Evolutionary conservation across 2,797 vertebrate genomes (phyloP), one percentile per base, ranked within the genome.

Genomic region (Epinephelus awoara): DNA sequence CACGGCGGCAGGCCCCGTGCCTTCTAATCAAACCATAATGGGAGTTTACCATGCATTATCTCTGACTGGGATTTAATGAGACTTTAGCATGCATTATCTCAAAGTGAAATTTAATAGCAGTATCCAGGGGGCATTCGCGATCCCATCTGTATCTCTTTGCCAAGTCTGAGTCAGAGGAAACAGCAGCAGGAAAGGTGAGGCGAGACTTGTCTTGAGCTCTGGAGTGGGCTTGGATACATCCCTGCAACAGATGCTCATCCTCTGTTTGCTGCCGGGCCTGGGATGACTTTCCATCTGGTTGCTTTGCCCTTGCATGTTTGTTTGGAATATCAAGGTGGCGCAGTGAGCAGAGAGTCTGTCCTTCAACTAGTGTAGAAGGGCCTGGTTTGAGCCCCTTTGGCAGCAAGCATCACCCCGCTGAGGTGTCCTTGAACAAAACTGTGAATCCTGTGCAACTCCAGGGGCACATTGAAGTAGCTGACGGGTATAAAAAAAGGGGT

Each of bases 41-140:
- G 71, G 72, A 80, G 70, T 91, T 90, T 88, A 89, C 75, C 79
- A 77, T 74, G 85, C 79, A 80, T 88, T 89, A 84, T 90, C 82
- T 86, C 77, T 81, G 85, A 86, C 84, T 86, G 85, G 75, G 75
- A 84, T 91, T 88, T 89, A 92, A 93, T 92, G 85, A 93, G 85
- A 88, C 80, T 87, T 84, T 83, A 85, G 85, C 82, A 64, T 81
- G 78, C 77, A 79, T 90, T 86, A 91, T 89, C 79, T 85, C 70
- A 89, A 88, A 92, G 84, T 84, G 88, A 88, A 85, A 86, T 85
- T 85, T 89, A 89, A 90, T 86, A 85, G 85, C 77, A 59, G 76
- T 67, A 79, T 84, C 85, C 81, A 79, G 70, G 78, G 88, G 84
- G 77, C 61, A 79, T 81, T 85, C 34, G 27, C 13, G 2, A 80